Conservation (phyloP, 2,113 vertebrate genomes). For the Todiramphus saurophagus region DNA sequence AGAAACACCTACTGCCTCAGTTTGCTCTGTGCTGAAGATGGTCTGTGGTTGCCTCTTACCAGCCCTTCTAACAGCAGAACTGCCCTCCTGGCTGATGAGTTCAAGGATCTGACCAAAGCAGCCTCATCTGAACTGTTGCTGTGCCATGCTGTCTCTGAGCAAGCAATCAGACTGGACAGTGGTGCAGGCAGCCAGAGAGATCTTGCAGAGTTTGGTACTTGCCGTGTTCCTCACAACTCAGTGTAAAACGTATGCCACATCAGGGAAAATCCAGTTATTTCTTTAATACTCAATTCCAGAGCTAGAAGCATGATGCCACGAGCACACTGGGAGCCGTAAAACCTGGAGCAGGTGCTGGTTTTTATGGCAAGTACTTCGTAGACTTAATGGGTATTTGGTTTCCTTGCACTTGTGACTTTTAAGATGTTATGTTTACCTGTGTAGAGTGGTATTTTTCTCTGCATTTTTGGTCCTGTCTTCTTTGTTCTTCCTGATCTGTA, state of each 20-base stretch:
- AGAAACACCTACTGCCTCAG: background rate
- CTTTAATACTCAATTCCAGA: background rate
- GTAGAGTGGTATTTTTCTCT: background rate
- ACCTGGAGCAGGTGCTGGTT: background rate
- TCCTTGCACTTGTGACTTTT: background rate
- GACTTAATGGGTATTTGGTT: background rate
- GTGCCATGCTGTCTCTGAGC: background rate
- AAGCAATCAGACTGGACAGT: background rate
- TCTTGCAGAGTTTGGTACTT: background rate
- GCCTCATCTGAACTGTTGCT: background rate
- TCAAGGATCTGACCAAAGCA: background rate
- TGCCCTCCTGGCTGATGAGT: background rate
- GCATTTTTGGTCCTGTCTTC: background rate
- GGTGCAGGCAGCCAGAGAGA: background rate
- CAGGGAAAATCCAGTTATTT: background rate
- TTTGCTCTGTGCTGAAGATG: background rate
- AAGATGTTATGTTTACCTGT: background rate
- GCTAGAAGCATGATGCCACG: rapidly evolving
- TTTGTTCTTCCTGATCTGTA: background rate
- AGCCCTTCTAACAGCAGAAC: background rate
- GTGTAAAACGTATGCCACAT: background rate
- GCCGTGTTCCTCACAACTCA: background rate
- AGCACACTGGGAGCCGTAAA: background rate
- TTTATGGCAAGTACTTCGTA: background rate
- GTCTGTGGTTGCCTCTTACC: background rate